A percentile compares a stretch with the other conserved stretches of the same genome.
phyloP scores from a whole-genome alignment of 2,888 invertebrate genomes.

The Pyrochroa serraticornis region DNA sequence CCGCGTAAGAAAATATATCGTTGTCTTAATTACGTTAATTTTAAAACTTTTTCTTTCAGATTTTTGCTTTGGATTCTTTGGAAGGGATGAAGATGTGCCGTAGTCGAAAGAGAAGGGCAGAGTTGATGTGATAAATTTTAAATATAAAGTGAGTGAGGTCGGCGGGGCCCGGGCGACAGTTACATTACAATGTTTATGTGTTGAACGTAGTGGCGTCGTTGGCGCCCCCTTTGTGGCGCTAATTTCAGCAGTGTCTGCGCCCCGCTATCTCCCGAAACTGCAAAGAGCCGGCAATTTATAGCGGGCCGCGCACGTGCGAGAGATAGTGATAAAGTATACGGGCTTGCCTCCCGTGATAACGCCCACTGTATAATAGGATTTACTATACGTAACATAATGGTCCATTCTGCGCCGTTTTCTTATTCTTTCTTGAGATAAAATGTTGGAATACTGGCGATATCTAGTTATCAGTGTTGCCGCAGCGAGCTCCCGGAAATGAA shows the following conservation, averaged over 20 bases:
- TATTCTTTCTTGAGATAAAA: slow-evolving; percentile 61
- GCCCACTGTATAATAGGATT: slow-evolving; percentile 60
- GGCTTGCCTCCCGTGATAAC: slow-evolving; percentile 57
- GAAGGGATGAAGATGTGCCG: no score
- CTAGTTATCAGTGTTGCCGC: slow-evolving; percentile 59
- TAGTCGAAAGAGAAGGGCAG: neutral
- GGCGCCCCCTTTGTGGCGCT: slow-evolving; percentile 18
- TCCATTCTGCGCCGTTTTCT: slow-evolving; percentile 61
- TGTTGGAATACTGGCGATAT: slow-evolving; percentile 59
- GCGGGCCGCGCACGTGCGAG: slow-evolving; percentile 55
- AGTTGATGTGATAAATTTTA: slow-evolving; percentile 1
- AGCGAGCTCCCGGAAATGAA: slow-evolving; percentile 58
- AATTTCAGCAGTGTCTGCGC: slow-evolving; percentile 49
- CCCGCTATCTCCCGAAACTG: slow-evolving; percentile 44
- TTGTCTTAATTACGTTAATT: no score
- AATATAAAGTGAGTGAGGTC: slow-evolving; percentile 22
- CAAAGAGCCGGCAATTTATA: slow-evolving; percentile 52
- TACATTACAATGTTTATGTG: slow-evolving; percentile 23
- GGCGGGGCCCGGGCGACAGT: neutral
- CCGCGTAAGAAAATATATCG: no score
- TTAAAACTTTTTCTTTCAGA: no score
- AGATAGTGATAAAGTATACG: slow-evolving; percentile 58
- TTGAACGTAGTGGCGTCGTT: slow-evolving; percentile 3
- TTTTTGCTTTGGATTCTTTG: no score
- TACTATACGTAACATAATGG: slow-evolving; percentile 61